A percentile compares a stretch with the other conserved stretches of the same genome.
phyloP scores from a whole-genome alignment of 2,113 vertebrate species.

The Hoplias malabaricus region DNA sequence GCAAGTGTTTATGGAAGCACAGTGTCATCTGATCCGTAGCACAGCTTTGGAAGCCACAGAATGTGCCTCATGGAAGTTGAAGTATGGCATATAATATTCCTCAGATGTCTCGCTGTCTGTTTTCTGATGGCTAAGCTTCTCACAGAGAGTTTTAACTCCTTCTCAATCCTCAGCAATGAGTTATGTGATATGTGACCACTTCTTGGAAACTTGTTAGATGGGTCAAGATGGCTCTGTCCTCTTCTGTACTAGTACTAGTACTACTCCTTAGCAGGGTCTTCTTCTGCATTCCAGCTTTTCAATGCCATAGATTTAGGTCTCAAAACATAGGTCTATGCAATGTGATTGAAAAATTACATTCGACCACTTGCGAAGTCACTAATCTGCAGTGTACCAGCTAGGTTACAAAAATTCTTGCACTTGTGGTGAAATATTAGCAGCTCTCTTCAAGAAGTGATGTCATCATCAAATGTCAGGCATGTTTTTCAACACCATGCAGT shows the following conservation, averaged over 20 bases:
- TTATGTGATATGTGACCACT: not conserved
- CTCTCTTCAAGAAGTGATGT: slow-evolving; percentile 77
- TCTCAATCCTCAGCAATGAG: not conserved
- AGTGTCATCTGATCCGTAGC: not conserved
- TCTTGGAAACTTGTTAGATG: slow-evolving; percentile 12
- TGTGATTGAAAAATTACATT: too few relatives aligned
- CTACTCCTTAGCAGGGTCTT: too few relatives aligned
- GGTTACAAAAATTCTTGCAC: slow-evolving; percentile 78
- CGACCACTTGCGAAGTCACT: too few relatives aligned
- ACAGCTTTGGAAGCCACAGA: not conserved
- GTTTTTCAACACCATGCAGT: not conserved
- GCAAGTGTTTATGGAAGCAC: not conserved
- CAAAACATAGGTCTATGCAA: too few relatives aligned
- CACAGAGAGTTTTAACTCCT: not conserved
- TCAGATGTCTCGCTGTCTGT: slow-evolving; percentile 5
- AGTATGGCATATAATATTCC: not conserved
- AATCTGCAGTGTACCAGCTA: slow-evolving; percentile 87
- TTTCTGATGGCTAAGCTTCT: slow-evolving; percentile 28
- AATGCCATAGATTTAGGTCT: too few relatives aligned
- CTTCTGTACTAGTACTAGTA: slow-evolving; percentile 8
- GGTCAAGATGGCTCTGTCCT: not conserved
- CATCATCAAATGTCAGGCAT: not conserved
- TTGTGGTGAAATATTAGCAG: slow-evolving; percentile 78
- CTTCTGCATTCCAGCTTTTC: too few relatives aligned
- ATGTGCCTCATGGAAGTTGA: slow-evolving; percentile 8